Conservation (phyloP, 1,140 invertebrate species). For the Trissolcus basalis region DNA sequence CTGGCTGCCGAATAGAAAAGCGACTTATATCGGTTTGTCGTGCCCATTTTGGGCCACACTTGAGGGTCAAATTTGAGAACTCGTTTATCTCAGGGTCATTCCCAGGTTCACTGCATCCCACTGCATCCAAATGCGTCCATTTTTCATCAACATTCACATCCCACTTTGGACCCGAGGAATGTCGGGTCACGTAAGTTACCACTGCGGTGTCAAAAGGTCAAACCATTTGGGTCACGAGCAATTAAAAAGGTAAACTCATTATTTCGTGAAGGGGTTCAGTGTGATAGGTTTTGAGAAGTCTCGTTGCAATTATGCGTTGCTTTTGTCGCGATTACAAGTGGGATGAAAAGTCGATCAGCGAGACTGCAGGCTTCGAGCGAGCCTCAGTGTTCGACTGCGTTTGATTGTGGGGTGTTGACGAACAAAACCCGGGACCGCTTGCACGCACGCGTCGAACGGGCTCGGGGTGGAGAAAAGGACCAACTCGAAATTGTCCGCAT, state of each 20-base stretch:
- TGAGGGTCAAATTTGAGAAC: neutral
- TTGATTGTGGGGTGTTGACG: conserved; percentile 57
- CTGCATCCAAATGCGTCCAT: neutral
- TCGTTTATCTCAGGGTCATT: neutral
- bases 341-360: neutral
- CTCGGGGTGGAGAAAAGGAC: conserved; percentile 25
- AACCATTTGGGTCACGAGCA: too few relatives aligned
- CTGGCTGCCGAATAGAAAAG: neutral
- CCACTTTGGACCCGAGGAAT: too few relatives aligned
- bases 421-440: conserved; percentile 34
- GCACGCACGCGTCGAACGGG: conserved; percentile 40
- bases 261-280: too few relatives aligned
- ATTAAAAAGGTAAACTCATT: too few relatives aligned
- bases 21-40: neutral
- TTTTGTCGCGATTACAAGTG: too few relatives aligned
- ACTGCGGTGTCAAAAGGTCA: too few relatives aligned
- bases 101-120: too few relatives aligned
- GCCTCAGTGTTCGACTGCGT: conserved; percentile 32
- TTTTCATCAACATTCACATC: too few relatives aligned
- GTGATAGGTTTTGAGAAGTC: too few relatives aligned
- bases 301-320: too few relatives aligned
- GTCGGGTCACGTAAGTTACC: too few relatives aligned
- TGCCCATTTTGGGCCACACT: conserved; percentile 3
- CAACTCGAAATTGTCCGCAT: conserved; percentile 36
- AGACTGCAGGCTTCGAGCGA: conserved; percentile 3